Conservation (phyloP, 2,113 vertebrate genomes). For the Amia ocellicauda region DNA sequence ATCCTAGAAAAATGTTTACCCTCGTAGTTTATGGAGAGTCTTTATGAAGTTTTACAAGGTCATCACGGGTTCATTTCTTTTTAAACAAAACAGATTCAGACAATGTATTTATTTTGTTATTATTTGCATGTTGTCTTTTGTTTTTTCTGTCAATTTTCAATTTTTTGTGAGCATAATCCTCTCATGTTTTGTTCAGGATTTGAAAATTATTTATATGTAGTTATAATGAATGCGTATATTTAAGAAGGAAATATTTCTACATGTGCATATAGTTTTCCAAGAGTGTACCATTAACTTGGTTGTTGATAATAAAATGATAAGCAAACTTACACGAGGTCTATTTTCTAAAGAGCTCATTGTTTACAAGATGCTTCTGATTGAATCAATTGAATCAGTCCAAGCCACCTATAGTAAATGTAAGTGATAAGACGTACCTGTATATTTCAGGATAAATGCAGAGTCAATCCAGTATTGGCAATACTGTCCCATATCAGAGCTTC, state of each 20-base stretch:
- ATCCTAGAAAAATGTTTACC: constrained; percentile 84
- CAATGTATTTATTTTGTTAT: constrained; percentile 89
- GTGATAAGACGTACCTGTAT: too few species aligned
- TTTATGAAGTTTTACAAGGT: constrained; percentile 81
- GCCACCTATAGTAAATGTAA: too few species aligned
- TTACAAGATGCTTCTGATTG: too few species aligned
- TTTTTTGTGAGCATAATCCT: constrained; percentile 88
- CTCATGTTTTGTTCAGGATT: constrained; percentile 89
- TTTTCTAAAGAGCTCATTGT: not conserved
- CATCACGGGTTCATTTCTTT: constrained; percentile 77
- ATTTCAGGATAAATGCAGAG: too few species aligned
- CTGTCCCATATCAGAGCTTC: too few species aligned
- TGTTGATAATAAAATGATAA: constrained; percentile 98
- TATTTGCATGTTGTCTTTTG: constrained; percentile 86
- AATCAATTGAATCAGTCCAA: too few species aligned
- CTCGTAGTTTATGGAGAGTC: constrained; percentile 88
- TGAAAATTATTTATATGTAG: constrained; percentile 98
- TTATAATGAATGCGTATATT: constrained; percentile 99
- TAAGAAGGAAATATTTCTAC: constrained; percentile 99
- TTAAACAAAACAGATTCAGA: constrained; percentile 74
- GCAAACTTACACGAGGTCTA: constrained; percentile 46
- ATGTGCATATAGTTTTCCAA: constrained; percentile 99
- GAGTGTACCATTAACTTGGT: constrained; percentile 98
- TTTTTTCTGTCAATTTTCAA: constrained; percentile 63
- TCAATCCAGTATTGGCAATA: too few species aligned